phyloP scores from a whole-genome alignment of 2,797 vertebrate species.

The Pipistrellus nathusii region DNA sequence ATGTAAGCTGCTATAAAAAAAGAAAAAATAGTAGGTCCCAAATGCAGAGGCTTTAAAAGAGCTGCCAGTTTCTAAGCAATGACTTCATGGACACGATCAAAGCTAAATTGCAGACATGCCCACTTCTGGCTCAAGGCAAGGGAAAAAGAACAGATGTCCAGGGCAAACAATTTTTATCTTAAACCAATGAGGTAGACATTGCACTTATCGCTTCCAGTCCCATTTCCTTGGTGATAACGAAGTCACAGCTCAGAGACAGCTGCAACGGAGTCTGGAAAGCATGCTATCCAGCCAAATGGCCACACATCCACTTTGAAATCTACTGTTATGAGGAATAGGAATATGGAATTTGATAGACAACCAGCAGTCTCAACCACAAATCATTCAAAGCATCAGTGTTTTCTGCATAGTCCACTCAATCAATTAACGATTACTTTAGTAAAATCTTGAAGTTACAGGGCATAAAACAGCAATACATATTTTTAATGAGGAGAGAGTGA shows the following conservation, averaged over 20 bases:
- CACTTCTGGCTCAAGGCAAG: background rate
- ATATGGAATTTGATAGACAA: background rate
- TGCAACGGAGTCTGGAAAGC: background rate
- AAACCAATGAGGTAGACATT: conserved; percentile 12
- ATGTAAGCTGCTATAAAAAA: background rate
- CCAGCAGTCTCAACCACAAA: background rate
- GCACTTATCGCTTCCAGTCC: background rate
- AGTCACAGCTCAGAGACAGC: background rate
- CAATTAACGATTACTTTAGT: background rate
- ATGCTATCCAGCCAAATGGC: background rate
- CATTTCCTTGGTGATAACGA: background rate
- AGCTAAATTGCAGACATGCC: background rate
- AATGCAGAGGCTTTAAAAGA: background rate
- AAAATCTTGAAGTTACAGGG: background rate
- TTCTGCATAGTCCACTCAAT: background rate
- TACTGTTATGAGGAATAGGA: background rate
- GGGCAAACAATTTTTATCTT: background rate
- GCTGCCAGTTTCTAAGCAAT: background rate
- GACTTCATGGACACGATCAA: background rate
- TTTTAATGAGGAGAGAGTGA: background rate
- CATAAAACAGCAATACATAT: background rate
- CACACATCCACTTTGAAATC: background rate
- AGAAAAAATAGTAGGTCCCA: background rate
- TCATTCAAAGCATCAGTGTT: background rate
- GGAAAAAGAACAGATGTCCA: background rate